A percentile compares a stretch with the other conserved stretches of the same genome.
phyloP scores from a whole-genome alignment of 2,797 vertebrate species.

The Rallus crepitans region DNA sequence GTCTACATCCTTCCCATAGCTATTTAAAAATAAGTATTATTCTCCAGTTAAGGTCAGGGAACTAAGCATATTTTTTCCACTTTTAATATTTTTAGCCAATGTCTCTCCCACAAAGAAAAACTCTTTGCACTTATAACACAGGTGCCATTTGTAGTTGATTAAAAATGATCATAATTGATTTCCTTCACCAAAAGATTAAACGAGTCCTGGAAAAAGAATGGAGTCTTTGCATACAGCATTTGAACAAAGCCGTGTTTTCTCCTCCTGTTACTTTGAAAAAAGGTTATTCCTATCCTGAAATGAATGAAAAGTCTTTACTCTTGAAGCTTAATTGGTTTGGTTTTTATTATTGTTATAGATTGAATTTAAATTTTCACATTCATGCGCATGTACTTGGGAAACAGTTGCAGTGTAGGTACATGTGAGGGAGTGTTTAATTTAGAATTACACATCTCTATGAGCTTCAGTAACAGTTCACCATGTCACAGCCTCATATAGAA shows the following conservation, averaged over 20 bases:
- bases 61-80: background rate
- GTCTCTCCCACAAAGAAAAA: constrained; percentile 1
- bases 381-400: constrained; percentile 44
- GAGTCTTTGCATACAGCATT: constrained; percentile 48
- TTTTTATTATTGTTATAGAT: constrained; percentile 56
- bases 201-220: constrained; percentile 51
- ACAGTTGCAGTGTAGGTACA: constrained; percentile 64
- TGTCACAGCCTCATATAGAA: constrained; percentile 79
- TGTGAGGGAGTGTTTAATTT: constrained; percentile 81
- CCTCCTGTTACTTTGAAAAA: constrained; percentile 47
- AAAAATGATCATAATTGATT: constrained; percentile 39
- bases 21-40: constrained; percentile 68
- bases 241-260: constrained; percentile 71
- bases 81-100: constrained; percentile 9
- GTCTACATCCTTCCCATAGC: constrained; percentile 64
- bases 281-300: constrained; percentile 63
- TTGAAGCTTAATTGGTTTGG: constrained; percentile 52
- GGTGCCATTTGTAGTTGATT: background rate
- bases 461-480: constrained; percentile 78
- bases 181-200: constrained; percentile 53
- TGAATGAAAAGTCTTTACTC: constrained; percentile 66
- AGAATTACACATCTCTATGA: constrained; percentile 80
- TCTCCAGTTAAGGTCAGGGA: constrained; percentile 12
- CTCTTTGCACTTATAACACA: background rate
- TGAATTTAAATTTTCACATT: constrained; percentile 74